Evolutionary conservation across 2,888 invertebrate species (phyloP).

Genomic region (Emmelina monodactyla): DNA sequence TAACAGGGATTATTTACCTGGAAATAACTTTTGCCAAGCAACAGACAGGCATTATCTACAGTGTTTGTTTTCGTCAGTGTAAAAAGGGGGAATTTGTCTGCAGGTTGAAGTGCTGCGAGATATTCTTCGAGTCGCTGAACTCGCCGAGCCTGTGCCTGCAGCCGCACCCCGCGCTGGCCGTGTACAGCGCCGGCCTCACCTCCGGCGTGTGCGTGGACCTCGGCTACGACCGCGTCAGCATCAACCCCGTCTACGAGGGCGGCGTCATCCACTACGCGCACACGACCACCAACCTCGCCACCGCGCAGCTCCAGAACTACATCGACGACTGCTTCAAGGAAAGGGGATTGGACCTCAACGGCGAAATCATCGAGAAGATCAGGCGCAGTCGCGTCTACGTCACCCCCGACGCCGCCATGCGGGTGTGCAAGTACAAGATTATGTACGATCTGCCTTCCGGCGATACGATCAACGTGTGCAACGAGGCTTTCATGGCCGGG

Average conservation of each 20-base stretch:
- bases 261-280: conserved; percentile 34
- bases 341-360: conserved; percentile 20
- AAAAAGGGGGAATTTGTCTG: no score
- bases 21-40: no score
- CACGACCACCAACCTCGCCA: conserved; percentile 30
- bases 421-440: conserved; percentile 17
- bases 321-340: conserved; percentile 23
- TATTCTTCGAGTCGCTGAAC: conserved; percentile 47
- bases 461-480: conserved; percentile 26
- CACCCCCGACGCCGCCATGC: conserved; percentile 21
- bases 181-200: conserved; percentile 40
- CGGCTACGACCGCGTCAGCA: conserved; percentile 31
- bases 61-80: no score
- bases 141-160: conserved; percentile 39
- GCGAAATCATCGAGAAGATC: conserved; percentile 23
- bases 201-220: conserved; percentile 46
- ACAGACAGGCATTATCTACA: no score
- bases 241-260: conserved; percentile 43
- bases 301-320: conserved; percentile 23
- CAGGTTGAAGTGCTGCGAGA: conserved; percentile 43
- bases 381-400: conserved; percentile 25
- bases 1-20: no score
- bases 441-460: conserved; percentile 27
- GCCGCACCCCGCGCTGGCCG: conserved; percentile 30
- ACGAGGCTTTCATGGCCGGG: conserved; percentile 31